Percentiles rank a stretch among this genome's conserved stretches.
Evolutionary conservation across 2,113 vertebrate species (phyloP).

Genomic region (Erinaceus europaeus): DNA sequence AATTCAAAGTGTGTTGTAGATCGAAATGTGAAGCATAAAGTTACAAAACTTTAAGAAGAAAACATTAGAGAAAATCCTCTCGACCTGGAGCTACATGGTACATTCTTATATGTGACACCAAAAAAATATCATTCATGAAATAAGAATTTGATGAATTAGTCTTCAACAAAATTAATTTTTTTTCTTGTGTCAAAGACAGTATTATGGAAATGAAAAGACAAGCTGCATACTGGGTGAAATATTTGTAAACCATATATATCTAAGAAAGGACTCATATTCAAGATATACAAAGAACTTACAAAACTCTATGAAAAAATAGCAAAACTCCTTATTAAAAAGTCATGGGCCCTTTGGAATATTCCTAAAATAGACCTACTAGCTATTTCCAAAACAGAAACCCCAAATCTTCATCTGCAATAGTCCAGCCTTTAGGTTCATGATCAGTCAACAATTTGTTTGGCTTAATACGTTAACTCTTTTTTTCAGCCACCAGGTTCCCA

Average conservation of each 20-base stretch:
- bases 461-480: no score
- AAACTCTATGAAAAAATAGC: neutral
- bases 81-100: neutral
- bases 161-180: neutral
- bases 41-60: neutral
- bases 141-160: neutral
- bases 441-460: no score
- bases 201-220: neutral
- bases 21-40: neutral
- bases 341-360: no score
- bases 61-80: neutral
- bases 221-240: neutral
- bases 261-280: neutral
- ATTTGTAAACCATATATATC: neutral
- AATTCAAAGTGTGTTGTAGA: neutral
- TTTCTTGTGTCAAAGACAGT: neutral
- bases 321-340: neutral
- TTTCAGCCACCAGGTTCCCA: no score
- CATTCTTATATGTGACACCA: neutral
- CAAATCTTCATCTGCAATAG: no score
- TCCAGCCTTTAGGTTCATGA: no score
- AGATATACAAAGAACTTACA: neutral
- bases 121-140: neutral
- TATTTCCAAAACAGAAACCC: no score
- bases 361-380: no score